Evolutionary conservation across 2,888 invertebrate genomes (phyloP).

Genomic region (Megalurothrips usitatus): DNA sequence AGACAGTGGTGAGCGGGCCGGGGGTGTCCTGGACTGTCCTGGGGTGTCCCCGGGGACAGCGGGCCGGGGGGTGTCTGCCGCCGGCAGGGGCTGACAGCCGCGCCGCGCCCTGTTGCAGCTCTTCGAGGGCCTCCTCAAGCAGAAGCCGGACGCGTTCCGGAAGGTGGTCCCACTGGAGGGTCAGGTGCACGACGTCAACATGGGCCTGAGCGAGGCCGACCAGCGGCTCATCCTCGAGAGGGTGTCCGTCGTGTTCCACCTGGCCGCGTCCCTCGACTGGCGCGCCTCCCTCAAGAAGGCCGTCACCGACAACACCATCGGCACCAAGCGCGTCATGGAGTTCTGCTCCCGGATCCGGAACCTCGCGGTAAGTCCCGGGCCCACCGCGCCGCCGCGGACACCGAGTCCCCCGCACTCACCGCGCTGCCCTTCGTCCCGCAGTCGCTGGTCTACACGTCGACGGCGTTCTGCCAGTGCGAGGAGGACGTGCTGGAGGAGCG

Average conservation of each 20-base stretch:
- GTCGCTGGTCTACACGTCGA: constrained; percentile 42
- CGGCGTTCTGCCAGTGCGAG: constrained; percentile 43
- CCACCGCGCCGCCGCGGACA: neutral
- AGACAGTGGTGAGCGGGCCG: constrained; percentile 51
- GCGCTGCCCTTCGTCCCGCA: constrained; percentile 33
- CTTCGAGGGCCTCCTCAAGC: constrained; percentile 64
- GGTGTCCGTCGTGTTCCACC: constrained; percentile 82
- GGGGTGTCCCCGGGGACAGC: too few relatives aligned
- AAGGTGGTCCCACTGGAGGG: constrained; percentile 73
- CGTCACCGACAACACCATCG: constrained; percentile 83
- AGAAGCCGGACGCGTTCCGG: constrained; percentile 64
- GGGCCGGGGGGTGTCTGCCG: too few relatives aligned
- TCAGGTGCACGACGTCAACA: constrained; percentile 61
- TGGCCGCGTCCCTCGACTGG: constrained; percentile 87
- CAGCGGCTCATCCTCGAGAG: constrained; percentile 59
- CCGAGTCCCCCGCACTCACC: neutral
- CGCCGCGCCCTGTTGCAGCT: constrained; percentile 49
- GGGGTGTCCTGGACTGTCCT: neutral
- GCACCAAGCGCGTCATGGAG: constrained; percentile 72
- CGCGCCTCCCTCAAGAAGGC: constrained; percentile 86
- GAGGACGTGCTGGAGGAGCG: constrained; percentile 41
- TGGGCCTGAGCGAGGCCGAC: constrained; percentile 61
- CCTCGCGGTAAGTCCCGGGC: constrained; percentile 50
- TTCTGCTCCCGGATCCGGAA: constrained; percentile 72
- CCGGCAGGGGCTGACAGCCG: too few relatives aligned